Base-by-base conservation (phyloP, 2,888 invertebrate genomes). In the Amphipoea lucens region DNA sequence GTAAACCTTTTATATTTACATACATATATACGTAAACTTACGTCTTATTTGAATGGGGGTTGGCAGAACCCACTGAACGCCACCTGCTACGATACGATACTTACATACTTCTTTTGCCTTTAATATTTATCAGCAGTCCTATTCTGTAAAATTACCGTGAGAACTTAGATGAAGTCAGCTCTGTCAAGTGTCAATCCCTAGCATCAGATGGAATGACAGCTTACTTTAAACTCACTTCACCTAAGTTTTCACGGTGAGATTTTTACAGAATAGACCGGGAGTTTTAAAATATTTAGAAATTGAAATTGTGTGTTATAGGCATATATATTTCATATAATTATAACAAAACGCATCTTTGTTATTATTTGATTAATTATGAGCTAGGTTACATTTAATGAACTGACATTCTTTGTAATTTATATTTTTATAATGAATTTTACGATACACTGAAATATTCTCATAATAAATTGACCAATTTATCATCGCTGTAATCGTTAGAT, bases 101-200 rank as follows among this genome's bases (percentile, higher is more conserved):
- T 48, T 51, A 51, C 17, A 51, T 17, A 51, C n/a, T 57, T 74
- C 23, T 51, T 76, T 73, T 48, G n/a, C 9, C 11, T 54, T 69
- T 42, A n/a, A 20, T 20, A 36, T 42, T 68, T 4, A 40, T 29
- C 14, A 29, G 29, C 29, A 29, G 29, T 29, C 29, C 29, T 29
- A 29, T 29, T 29, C 29, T 29, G 29, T 29, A 29, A 29, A 29
- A 29, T 29, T 1, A 29, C 29, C 29, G 29, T 29, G 29, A 29
- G 29, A 29, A 29, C 29, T 29, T 29, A 29, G 29, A 1, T 29
- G 29, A 29, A 29, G 29, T 29, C 1, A 29, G 29, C 29, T 29
- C 29, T 29, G 29, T 29, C 29, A 29, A 29, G 29, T 29, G 29
- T 29, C 29, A 29, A 29, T 29, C 29, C 29, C 29, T 29, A 29